Evolutionary conservation across 2,888 invertebrate species (phyloP), one percentile per base, ranked within the genome.

Genomic region (Drosophila yooni): DNA sequence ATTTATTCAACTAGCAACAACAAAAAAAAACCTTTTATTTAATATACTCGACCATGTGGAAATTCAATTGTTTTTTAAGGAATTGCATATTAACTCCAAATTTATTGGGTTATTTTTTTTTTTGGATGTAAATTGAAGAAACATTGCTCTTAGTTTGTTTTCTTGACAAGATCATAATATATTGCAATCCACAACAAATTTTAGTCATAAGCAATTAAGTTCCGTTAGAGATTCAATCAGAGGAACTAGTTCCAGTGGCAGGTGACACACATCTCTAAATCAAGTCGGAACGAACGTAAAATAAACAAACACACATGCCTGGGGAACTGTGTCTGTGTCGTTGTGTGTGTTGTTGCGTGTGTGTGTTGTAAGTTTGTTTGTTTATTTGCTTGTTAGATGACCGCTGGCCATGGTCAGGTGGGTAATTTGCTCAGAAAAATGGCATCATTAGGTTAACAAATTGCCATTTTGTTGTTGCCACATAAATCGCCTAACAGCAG

Each of bases 381-480:
- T 76, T 70, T 81, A 81, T 76, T 83, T 76, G 74, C 68, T 70
- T 73, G 71, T 64, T 81, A 67, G 62, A 70, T 82, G 70, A 70
- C 56, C 61, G 52, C 58, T 52, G 58, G 58, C 73, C 64, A 61
- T 70, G 75, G 76, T 59, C 82, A 87, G 88, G 88, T 87, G 89
- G 82, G 85, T 89, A 89, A 87, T 87, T 86, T 88, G 81, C 74
- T 69, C 54, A 72, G 85, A 87, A 87, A 87, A 87, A 87, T 89
- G 76, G 81, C 86, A 84, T 82, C 82, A 84, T 87, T 87, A 89
- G 81, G 73, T 58, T 70, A 87, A 87, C 88, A 87, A 87, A 89
- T 87, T 80, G 83, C 69, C 73, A 80, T 72, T 82, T 83, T 77
- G 75, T 71, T 88, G 79, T 69, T 76, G 71, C 62, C 62, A 56